phyloP scores from a whole-genome alignment of 2,113 vertebrate species.

The Apeltes quadracus region DNA sequence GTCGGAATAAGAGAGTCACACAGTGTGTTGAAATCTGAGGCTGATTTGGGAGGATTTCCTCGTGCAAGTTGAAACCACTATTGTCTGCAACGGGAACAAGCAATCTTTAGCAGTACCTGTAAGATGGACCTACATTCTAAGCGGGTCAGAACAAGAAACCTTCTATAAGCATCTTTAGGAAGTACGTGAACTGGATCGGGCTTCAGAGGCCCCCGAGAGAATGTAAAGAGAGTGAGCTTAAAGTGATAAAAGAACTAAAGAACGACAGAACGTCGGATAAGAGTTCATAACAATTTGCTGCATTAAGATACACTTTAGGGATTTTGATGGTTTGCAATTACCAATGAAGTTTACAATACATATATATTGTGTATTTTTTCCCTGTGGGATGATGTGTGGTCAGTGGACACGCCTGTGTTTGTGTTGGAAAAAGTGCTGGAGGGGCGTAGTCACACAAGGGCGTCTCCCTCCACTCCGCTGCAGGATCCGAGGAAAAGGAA shows the following conservation, averaged over 20 bases:
- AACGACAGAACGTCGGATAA: background rate
- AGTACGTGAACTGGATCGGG: background rate
- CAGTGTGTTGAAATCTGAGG: conserved; percentile 46
- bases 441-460: conserved; percentile 38
- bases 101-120: conserved; percentile 29
- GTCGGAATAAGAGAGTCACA: background rate
- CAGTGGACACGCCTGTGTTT: conserved; percentile 56
- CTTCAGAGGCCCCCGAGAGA: background rate
- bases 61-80: conserved; percentile 20
- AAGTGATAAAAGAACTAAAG: background rate
- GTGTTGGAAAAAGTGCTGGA: conserved; percentile 39
- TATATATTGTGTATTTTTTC: background rate
- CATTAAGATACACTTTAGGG: background rate
- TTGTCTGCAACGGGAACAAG: conserved; percentile 45
- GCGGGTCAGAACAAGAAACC: conserved; percentile 39
- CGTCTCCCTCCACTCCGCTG: conserved; percentile 32
- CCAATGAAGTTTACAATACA: too few relatives aligned
- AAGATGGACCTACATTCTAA: conserved; percentile 1
- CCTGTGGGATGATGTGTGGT: background rate
- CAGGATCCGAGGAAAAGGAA: conserved; percentile 41
- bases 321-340: background rate
- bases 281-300: conserved; percentile 2
- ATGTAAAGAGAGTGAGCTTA: background rate
- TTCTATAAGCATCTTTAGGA: background rate
- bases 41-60: conserved; percentile 10